Base-by-base conservation (phyloP, 2,113 vertebrate genomes). In the Potamarius usumacintae region DNA sequence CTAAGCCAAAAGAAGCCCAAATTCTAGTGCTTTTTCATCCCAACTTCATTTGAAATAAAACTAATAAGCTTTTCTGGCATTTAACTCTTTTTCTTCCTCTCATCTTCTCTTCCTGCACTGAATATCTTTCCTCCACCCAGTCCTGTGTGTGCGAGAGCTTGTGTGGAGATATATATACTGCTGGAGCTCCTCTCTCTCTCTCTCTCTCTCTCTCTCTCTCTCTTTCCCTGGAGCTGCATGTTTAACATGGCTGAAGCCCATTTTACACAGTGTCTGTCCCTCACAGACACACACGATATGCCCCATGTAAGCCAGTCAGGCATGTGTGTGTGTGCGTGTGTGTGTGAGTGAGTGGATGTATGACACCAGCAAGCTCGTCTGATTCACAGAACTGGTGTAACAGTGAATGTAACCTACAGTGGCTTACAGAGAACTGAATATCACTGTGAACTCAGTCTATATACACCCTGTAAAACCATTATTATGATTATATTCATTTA, bases 201-300 rank as follows among this genome's bases (percentile, higher is more conserved):
- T 81, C 72, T 67, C 58, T 82, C 62, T 80, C 48, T 81, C 72
- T 65, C 65, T 53, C 22, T 72, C 42, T 80, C 74, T 76, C 22
- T 14, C 15, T 17, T 27, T 87, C 85, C 89, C 88, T 85, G 83
- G 86, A 90, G 89, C 88, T 85, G 78, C 85, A 90, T 90, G 90
- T 85, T 89, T 87, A 83, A 88, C 89, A 90, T 86, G 81, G 79
- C 86, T 87, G 83, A 87, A 89, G 83, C 87, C 77, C 82, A 85
- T 90, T 89, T 86, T 87, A 88, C 87, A 88, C 82, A 85, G 83
- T 88, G 82, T 85, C 87, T 89, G 89, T 69, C 82, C 72, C 85
- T 82, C 83, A 87, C 87, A 87, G 88, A 79, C 83, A 71, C 83
- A 82, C 42, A 67, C 71, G 50, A 67, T 80, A 71, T 87, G 85